A percentile compares a stretch with the other conserved stretches of the same genome.
phyloP scores from a whole-genome alignment of 2,888 invertebrate species.

The Drosophila monieri region DNA sequence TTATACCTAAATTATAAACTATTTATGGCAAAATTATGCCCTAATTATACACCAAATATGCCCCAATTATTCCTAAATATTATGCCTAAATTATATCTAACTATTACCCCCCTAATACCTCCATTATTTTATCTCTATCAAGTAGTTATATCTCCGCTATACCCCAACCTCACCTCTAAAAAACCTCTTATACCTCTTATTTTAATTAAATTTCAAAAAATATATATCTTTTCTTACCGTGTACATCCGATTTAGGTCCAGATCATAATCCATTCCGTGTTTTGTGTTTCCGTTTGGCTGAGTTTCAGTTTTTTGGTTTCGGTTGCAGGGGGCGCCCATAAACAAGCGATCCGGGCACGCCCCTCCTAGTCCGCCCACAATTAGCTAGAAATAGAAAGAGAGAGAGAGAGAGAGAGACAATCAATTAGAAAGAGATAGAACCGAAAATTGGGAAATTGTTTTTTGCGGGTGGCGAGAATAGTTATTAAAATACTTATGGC shows the following conservation, averaged over 20 bases:
- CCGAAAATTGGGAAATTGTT: slow-evolving; percentile 26
- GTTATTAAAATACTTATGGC: slow-evolving; percentile 41
- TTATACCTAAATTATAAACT: too few relatives aligned
- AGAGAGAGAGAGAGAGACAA: neutral
- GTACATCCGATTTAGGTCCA: neutral
- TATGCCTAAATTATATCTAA: neutral
- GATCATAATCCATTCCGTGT: neutral
- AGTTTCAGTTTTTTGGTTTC: slow-evolving; percentile 1
- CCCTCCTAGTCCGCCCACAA: slow-evolving; percentile 5
- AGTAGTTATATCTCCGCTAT: neutral
- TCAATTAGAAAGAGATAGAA: neutral
- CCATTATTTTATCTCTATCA: too few relatives aligned
- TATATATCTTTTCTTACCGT: neutral
- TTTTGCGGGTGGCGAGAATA: slow-evolving; percentile 24
- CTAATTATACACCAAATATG: too few relatives aligned
- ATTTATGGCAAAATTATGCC: too few relatives aligned
- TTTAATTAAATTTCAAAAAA: neutral
- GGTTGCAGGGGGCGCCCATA: slow-evolving; percentile 4
- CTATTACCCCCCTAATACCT: too few relatives aligned
- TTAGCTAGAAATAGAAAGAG: slow-evolving; percentile 1
- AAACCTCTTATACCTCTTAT: neutral
- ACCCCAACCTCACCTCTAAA: neutral
- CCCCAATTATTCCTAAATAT: neutral
- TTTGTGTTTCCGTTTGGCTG: slow-evolving; percentile 12
- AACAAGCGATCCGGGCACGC: slow-evolving; percentile 11